phyloP scores from a whole-genome alignment of 2,797 vertebrate genomes.

The Premnoplex brunnescens region DNA sequence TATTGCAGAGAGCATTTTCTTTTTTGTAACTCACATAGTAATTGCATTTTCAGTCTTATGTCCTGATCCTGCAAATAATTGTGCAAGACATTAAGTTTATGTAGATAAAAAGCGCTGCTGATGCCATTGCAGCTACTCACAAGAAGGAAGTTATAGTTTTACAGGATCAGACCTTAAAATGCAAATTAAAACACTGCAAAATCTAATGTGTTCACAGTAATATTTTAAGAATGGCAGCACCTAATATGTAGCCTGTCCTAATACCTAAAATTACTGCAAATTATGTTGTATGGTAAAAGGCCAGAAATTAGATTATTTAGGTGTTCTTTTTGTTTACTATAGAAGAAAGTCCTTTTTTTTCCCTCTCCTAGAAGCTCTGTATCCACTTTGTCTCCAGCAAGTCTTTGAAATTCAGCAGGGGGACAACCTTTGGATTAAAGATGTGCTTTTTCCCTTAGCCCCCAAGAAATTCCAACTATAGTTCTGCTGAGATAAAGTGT shows the following conservation, averaged over 20 bases:
- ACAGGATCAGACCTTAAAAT: conserved; percentile 22
- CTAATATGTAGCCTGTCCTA: background rate
- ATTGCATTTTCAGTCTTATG: conserved; percentile 46
- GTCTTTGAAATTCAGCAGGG: conserved; percentile 55
- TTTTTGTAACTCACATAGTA: conserved; percentile 15
- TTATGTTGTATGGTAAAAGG: background rate
- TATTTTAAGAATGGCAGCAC: background rate
- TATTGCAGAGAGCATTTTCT: conserved; percentile 16
- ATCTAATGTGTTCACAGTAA: background rate
- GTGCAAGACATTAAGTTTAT: conserved; percentile 53
- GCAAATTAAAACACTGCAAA: background rate
- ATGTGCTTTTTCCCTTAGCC: conserved; percentile 32
- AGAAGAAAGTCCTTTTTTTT: background rate
- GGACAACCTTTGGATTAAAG: conserved; percentile 48
- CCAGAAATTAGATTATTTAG: background rate
- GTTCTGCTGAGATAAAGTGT: conserved; percentile 56
- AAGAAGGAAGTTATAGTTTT: background rate
- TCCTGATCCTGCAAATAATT: conserved; percentile 42
- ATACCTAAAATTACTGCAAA: background rate
- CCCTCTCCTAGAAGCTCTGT: background rate
- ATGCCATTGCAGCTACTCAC: background rate
- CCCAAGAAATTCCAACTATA: conserved; percentile 48
- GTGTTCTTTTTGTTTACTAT: background rate
- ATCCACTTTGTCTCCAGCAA: background rate
- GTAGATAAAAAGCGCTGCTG: background rate